Evolutionary conservation across 2,888 invertebrate species (phyloP), one percentile per base, ranked within the genome.

Genomic region (Parapristionchus giblindavisi): DNA sequence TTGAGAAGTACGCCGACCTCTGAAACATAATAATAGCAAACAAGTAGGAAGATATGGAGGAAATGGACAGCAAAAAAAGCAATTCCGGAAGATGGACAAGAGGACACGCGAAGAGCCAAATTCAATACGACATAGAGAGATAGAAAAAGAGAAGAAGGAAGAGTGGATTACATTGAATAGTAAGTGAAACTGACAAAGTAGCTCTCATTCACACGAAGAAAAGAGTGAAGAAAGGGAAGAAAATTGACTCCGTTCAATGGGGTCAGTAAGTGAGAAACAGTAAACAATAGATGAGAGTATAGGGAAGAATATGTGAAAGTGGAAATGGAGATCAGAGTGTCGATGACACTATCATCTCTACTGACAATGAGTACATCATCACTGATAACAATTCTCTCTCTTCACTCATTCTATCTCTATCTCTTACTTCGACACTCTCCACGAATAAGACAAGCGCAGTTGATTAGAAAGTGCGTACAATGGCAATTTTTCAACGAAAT

Each of bases 331-430:
- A 61, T 11, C 8, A 61, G 61, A 34, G 61, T 36, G 61, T 38
- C 43, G 43, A 61, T 61, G 61, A 36, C 36, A 29, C 61, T 61
- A 54, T 54, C 54, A 54, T 29, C 54, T 54, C 8, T 38, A n/a
- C 61, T n/a, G n/a, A n/a, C n/a, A n/a, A n/a, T n/a, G n/a, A n/a
- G 36, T 61, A 61, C 36, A 38, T 24, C 61, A 61, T 36, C 61
- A 61, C 61, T 61, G 61, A 61, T 61, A 61, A 61, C 36, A 43
- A 17, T 14, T 14, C 61, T 8, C 29, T 61, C 38, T 61, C 61
- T 54, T 21, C 54, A n/a, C n/a, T n/a, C n/a, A 14, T 38, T 36
- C 38, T 38, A n/a, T 32, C 36, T 61, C 61, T 61, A 24, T 38
- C 58, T 58, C 58, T 29, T 38, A 61, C 61, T 61, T 21, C 61